These are phyloP conservation scores for Drosophila mauritiana DNA, from an alignment of 1,140 invertebrate species.

Conservation along the genomic window DNA sequence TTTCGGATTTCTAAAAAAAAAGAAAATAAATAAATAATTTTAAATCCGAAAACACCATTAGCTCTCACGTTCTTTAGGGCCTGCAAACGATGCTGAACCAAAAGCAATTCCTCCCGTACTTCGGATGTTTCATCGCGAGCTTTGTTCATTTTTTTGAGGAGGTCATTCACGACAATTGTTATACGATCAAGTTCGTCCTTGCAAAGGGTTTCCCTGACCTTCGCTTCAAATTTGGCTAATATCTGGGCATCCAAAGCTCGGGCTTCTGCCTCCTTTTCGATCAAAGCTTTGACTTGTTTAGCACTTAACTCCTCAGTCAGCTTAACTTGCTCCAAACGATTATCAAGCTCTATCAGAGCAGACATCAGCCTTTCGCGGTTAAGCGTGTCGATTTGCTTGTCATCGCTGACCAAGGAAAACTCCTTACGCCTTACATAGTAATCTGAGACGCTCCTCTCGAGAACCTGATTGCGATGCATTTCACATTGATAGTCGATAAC, in stretches of 20 bases:
- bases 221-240: neutral
- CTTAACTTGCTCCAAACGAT: neutral
- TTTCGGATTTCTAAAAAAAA: constrained; percentile 14
- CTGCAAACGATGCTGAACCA: constrained; percentile 28
- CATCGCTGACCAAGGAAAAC: neutral
- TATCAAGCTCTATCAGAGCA: constrained; percentile 18
- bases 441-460: neutral
- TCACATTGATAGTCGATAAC: neutral
- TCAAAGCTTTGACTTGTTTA: neutral
- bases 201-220: constrained; percentile 7
- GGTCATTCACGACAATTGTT: neutral
- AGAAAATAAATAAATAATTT: no score
- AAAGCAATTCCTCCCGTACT: constrained; percentile 2
- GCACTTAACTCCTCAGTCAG: neutral
- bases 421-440: constrained; percentile 13
- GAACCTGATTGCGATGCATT: fast-evolving
- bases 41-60: neutral
- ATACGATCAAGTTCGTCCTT: constrained; percentile 20
- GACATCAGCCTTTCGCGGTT: neutral
- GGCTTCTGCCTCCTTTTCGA: neutral
- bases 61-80: constrained; percentile 13
- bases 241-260: neutral
- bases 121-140: constrained; percentile 27
- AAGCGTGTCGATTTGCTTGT: neutral
- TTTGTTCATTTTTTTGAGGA: constrained; percentile 2